Conservation (phyloP, 2,797 vertebrate species). For the Podargus strigoides region DNA sequence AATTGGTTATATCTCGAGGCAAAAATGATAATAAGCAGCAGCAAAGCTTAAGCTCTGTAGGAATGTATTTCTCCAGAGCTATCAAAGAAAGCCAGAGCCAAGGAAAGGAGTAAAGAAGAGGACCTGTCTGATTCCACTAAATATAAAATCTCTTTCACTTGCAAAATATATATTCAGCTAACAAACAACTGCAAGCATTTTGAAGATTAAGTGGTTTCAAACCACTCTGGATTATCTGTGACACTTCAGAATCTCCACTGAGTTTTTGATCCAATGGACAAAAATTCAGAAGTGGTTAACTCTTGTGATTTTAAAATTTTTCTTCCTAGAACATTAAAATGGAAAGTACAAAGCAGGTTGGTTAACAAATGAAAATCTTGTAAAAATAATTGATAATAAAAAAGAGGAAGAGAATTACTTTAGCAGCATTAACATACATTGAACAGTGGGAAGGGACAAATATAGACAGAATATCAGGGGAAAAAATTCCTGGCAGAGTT, state of each 20-base stretch:
- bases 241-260: background rate
- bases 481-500: background rate
- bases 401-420: slow-evolving; percentile 66
- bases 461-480: background rate
- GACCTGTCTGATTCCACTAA: background rate
- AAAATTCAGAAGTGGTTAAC: background rate
- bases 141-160: background rate
- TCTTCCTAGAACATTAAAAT: slow-evolving; percentile 54
- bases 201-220: background rate
- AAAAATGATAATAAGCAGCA: background rate
- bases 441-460: slow-evolving; percentile 50
- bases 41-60: background rate
- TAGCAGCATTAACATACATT: slow-evolving; percentile 58
- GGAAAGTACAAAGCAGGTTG: slow-evolving; percentile 56
- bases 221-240: background rate
- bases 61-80: background rate
- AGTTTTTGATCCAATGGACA: background rate
- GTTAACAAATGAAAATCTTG: slow-evolving; percentile 67
- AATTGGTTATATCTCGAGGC: background rate
- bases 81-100: background rate
- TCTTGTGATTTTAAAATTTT: slow-evolving; percentile 48
- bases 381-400: slow-evolving; percentile 71
- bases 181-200: background rate
- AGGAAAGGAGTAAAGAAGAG: background rate
- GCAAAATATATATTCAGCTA: background rate